phyloP scores from a whole-genome alignment of 2,113 vertebrate species.

The Formicarius rufipectus region DNA sequence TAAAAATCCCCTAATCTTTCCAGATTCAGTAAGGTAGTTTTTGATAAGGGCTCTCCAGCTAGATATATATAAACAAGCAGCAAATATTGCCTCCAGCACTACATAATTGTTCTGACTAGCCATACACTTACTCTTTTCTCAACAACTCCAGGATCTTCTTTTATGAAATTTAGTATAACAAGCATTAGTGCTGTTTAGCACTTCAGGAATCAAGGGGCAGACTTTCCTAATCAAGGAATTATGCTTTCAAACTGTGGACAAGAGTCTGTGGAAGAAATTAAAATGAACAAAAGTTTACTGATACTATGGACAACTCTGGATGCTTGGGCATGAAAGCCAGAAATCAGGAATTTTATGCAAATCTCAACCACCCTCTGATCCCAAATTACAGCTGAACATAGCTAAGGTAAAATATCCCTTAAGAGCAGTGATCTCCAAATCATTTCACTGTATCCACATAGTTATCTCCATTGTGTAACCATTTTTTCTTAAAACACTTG shows the following conservation, averaged over 20 bases:
- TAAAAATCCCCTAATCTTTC: slow-evolving; percentile 49
- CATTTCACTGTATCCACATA: neutral
- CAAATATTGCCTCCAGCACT: slow-evolving; percentile 28
- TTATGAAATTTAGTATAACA: slow-evolving; percentile 31
- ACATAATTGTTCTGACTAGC: slow-evolving; percentile 40
- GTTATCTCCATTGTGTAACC: neutral
- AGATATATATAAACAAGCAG: slow-evolving; percentile 42
- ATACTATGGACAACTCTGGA: neutral
- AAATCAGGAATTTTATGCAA: neutral
- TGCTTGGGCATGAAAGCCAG: neutral
- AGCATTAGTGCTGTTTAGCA: neutral
- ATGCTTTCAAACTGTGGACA: neutral
- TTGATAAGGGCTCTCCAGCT: slow-evolving; percentile 44
- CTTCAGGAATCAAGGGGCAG: neutral
- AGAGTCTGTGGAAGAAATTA: neutral
- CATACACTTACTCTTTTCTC: neutral
- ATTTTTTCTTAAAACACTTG: neutral
- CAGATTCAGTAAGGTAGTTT: slow-evolving; percentile 43
- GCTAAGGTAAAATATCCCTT: neutral
- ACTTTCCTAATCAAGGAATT: slow-evolving; percentile 34
- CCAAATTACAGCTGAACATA: neutral
- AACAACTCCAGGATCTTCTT: slow-evolving; percentile 2
- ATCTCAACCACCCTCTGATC: neutral
- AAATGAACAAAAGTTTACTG: neutral
- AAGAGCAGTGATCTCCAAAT: neutral